Evolutionary conservation across 2,797 vertebrate species (phyloP), one percentile per base, ranked within the genome.

Genomic region (Arrhamphus sclerolepis): DNA sequence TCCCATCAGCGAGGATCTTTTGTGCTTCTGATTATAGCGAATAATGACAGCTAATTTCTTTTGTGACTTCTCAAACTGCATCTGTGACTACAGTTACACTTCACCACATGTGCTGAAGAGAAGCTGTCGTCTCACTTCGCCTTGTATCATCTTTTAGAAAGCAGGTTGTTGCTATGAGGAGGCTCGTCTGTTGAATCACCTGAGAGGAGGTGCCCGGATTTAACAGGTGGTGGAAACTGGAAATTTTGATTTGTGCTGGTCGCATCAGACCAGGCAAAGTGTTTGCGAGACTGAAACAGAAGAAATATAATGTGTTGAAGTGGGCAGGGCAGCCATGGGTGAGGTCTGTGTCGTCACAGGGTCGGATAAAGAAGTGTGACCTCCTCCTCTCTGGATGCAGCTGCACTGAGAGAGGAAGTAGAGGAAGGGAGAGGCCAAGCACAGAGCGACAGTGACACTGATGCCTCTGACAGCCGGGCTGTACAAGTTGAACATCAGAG

Each of bases 351-450:
- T 40, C 66, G 77, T 63, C 86, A 80, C 62, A 26, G 46, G 86
- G 82, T 90, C 81, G 71, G 28, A 80, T 75, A 70, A 57, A 74
- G 69, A 73, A 70, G 66, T 34, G 40, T 62, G 69, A 79, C 66
- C 29, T 1, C 29, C 9, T 6, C 14, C n/a, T 34, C 40, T 44
- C 59, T 55, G 7, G 17, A 46, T 74, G 64, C 70, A 82, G 82
- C 85, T 82, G 76, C 65, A 56, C 58, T 38, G 56, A 64, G 62
- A 69, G 76, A 87, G 86, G 83, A 81, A 86, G 66, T 56, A 53
- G 72, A 80, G 79, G 72, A 75, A 80, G 77, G 67, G 72, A 72
- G 79, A 73, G 69, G 62, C 31, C 4, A 47, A 22, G 68, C 17
- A 46, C 13, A 51, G 46, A 54, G 43, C 50, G 46, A 16, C 42